Conservation (phyloP, 2,888 invertebrate genomes). For the Xanthorhoe spadicearia region DNA sequence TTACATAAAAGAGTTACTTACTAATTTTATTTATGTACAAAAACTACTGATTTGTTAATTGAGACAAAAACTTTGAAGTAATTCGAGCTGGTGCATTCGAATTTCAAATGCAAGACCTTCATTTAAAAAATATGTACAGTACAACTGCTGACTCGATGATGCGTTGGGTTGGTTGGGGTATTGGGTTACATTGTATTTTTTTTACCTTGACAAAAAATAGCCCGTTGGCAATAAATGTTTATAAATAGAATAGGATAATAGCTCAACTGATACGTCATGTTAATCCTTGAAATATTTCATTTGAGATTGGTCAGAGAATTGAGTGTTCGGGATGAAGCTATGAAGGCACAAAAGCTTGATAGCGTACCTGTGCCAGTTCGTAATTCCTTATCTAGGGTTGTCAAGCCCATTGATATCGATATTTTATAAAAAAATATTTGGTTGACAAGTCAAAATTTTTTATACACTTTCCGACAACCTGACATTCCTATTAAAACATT, state of each 20-base stretch:
- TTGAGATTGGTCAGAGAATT: constrained; percentile 63
- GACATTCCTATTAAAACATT: too few species aligned
- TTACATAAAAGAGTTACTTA: background rate
- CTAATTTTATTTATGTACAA: background rate
- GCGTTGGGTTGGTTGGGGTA: too few species aligned
- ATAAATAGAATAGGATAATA: background rate
- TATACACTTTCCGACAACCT: too few species aligned
- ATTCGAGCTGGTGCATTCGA: too few species aligned
- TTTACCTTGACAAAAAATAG: background rate
- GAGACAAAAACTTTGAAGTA: too few species aligned
- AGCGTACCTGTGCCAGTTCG: constrained; percentile 56
- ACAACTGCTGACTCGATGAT: background rate
- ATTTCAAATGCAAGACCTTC: too few species aligned
- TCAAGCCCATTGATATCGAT: constrained; percentile 53
- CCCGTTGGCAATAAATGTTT: background rate
- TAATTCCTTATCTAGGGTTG: constrained; percentile 60
- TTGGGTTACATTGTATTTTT: background rate
- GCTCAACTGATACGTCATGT: constrained; percentile 8
- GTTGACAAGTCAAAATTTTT: too few species aligned
- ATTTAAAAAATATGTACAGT: too few species aligned
- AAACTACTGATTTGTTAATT: too few species aligned
- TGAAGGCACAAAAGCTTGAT: constrained; percentile 50
- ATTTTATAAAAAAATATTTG: constrained; percentile 25
- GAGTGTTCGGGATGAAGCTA: constrained; percentile 69
- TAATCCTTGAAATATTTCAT: constrained; percentile 46